Base-by-base conservation (phyloP, 2,113 vertebrate species). In the Amblyopsis rosae region DNA sequence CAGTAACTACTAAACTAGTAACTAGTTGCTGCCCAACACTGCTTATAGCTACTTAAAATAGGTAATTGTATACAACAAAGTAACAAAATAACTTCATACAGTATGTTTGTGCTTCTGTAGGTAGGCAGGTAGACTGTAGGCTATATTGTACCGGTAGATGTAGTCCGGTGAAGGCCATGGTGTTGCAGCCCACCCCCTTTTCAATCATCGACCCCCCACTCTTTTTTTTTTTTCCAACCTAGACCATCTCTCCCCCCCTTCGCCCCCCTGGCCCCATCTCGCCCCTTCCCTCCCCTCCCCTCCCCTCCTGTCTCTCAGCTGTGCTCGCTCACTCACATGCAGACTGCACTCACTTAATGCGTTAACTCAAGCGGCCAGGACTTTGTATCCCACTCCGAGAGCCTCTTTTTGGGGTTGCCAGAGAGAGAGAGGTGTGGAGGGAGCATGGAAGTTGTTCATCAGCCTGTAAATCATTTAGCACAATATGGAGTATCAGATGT, bases 391-490 rank as follows among this genome's bases (percentile, higher is more conserved):
- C 65, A 51, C 13, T 79, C 54, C 67, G 50, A 70, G 67, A 62
- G 71, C 69, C 51, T 77, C 65, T 75, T 78, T 45, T 63, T 67
- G 46, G 73, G 76, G 62, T 26, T 59, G 60, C 62, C 61, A 70
- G 48, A 4, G n/a, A 55, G 59, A 61, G 16, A 33, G 74, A 62
- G 49, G 75, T 19, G 73, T 26, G 72, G 48, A 46, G 60, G 66
- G 81, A 84, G 67, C 69, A 93, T 92, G 92, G 91, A 90, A 59
- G 78, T 90, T 72, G 85, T 90, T 57, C 85, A 85, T 58, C 89
- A 83, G 72, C 67, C 76, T 35, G 56, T 73, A 64, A 78, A 76
- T 75, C 83, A 72, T 33, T 66, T 88, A 47, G 79, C 88, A 54
- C 77, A 83, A 67, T 91, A 83, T 76, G 88, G 88, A 89, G 76